Conservation (phyloP, 2,888 invertebrate genomes). For the Synanthedon tipuliformis region DNA sequence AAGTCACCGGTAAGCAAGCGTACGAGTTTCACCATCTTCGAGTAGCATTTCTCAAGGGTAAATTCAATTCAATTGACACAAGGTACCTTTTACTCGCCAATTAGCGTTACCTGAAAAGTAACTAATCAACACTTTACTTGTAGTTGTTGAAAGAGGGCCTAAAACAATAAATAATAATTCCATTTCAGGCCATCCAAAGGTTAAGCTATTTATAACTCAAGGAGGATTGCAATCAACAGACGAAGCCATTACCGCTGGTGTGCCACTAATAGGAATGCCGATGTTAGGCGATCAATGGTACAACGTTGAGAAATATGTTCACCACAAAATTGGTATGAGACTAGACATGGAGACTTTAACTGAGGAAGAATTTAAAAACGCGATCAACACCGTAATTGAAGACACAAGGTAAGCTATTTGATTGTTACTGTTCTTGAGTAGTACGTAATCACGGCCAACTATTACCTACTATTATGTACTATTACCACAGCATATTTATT, state of each 20-base stretch:
- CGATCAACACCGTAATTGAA: constrained; percentile 15
- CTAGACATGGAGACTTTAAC: constrained; percentile 25
- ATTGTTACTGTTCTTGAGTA: too few species aligned
- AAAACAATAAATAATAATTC: not conserved
- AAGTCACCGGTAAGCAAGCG: too few species aligned
- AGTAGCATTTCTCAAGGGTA: too few species aligned
- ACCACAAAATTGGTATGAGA: constrained; percentile 23
- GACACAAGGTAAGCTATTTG: constrained; percentile 12
- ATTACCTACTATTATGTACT: too few species aligned
- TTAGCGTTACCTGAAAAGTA: too few species aligned
- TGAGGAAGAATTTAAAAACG: constrained; percentile 14
- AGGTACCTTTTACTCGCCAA: too few species aligned
- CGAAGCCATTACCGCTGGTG: constrained; percentile 39
- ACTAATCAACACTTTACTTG: too few species aligned
- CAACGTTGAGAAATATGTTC: constrained; percentile 27
- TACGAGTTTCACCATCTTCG: too few species aligned
- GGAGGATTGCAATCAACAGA: constrained; percentile 50
- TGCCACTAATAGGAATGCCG: constrained; percentile 41
- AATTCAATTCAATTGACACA: too few species aligned
- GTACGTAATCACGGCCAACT: too few species aligned
- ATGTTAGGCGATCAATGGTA: constrained; percentile 45
- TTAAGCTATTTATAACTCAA: constrained; percentile 53
- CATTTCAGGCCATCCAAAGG: constrained; percentile 36
- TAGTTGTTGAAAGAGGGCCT: too few species aligned
- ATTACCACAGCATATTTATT: too few species aligned